phyloP scores from a whole-genome alignment of 2,113 vertebrate species.

The Malurus melanocephalus region DNA sequence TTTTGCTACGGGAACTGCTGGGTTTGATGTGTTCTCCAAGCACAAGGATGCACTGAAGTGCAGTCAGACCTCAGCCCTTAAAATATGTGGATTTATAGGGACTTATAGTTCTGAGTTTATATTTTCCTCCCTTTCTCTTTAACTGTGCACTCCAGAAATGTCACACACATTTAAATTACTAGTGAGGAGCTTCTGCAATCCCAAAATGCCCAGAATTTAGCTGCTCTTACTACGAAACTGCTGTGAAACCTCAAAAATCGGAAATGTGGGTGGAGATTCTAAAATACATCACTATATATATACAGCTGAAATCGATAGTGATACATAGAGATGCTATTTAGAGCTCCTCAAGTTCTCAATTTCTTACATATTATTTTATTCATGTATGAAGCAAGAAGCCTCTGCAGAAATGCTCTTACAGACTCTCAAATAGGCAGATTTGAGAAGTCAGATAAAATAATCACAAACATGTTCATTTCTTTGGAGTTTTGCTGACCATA shows the following conservation, averaged over 20 bases:
- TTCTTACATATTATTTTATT: not conserved
- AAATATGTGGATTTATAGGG: not conserved
- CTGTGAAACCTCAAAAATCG: not conserved
- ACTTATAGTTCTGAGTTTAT: not conserved
- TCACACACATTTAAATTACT: not conserved
- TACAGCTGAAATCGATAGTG: too few relatives aligned
- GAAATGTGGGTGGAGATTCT: not conserved
- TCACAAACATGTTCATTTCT: not conserved
- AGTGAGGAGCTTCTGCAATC: not conserved
- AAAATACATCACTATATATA: not conserved
- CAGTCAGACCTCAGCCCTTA: not conserved
- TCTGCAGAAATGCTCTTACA: not conserved
- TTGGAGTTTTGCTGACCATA: not conserved
- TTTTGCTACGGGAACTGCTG: rapidly evolving
- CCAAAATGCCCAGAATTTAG: not conserved
- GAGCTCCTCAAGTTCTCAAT: not conserved
- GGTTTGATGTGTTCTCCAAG: not conserved
- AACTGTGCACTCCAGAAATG: not conserved
- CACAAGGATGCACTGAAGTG: not conserved
- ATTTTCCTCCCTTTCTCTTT: not conserved
- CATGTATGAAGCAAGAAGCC: not conserved
- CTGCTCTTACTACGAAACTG: not conserved
- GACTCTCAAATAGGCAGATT: not conserved
- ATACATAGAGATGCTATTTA: not conserved
- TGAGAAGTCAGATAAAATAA: not conserved